A percentile compares a stretch with the other conserved stretches of the same genome.
These are phyloP conservation scores for Drosophila willistoni DNA, from an alignment of 1,140 invertebrate species.

Conservation along the genomic window DNA sequence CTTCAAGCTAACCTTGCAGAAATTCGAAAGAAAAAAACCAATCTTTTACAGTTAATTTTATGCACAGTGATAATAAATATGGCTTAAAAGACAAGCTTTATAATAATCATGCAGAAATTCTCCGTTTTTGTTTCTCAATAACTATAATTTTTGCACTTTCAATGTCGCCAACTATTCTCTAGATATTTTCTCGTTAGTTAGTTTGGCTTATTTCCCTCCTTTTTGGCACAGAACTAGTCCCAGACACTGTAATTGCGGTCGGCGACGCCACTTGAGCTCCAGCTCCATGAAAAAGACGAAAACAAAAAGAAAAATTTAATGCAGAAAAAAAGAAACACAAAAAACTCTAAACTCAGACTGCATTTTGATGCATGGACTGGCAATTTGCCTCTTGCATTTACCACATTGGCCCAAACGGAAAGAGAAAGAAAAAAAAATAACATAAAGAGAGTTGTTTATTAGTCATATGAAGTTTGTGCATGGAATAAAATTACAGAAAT, in stretches of 20 bases:
- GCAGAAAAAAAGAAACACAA: conserved; percentile 7
- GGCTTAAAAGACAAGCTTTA: not conserved
- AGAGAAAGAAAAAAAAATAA: not conserved
- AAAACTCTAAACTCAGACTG: conserved; percentile 33
- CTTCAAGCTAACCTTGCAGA: conserved; percentile 9
- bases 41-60: not conserved
- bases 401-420: conserved; percentile 2
- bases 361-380: conserved; percentile 42
- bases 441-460: not conserved
- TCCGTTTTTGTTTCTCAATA: not conserved
- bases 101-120: not conserved
- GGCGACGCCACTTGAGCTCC: conserved; percentile 33
- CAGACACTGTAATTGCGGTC: conserved; percentile 55
- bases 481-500: not conserved
- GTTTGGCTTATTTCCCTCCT: not conserved
- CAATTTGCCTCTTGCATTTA: conserved; percentile 24
- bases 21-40: too few species aligned
- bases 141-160: conserved; percentile 37
- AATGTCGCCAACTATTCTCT: conserved; percentile 51
- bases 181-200: not conserved
- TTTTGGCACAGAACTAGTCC: conserved; percentile 40
- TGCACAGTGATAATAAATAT: too few species aligned
- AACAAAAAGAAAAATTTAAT: conserved; percentile 5
- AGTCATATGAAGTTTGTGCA: not conserved
- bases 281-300: not conserved